Base-by-base conservation (phyloP, 2,113 vertebrate species). In the Hippoglossus stenolepis region DNA sequence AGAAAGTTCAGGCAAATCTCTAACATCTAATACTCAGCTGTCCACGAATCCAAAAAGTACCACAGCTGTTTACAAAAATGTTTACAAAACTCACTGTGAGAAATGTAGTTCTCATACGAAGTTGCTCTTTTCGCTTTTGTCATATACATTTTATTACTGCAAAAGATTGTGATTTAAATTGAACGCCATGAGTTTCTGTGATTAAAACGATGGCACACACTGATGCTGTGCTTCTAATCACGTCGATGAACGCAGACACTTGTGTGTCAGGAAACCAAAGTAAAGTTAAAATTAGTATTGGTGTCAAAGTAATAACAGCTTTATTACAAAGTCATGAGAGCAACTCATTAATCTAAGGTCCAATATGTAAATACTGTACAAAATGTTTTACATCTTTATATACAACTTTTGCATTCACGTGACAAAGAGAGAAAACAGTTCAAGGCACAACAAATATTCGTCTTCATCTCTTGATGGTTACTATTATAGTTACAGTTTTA, bases 1-100 rank as follows among this genome's bases (percentile, higher is more conserved):
- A 96, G 94, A 77, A 98, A 97, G 84, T 93, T 96, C 17, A 65
- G 96, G 92, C 96, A 96, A 83, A 96, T 97, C 93, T 98, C 96
- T 60, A 97, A 98, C 65, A 97, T 98, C 89, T 98, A 93, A 98
- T 43, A 3, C 74, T 87, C 49, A 68, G 31, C 57, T 62, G 73
- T 79, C 57, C 17, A 54, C 17, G 58, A n/a, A 24, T 65, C 63
- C 15, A 51, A 56, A 81, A 84, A 68, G 14, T 28, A 43, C 45
- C 45, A 82, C 49, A 73, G 76, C 77, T 89, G 92, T 94, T 93
- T 93, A 93, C 91, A 90, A 82, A 45, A 86, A 86, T 92, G 90
- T 94, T 93, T 87, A 89, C 86, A 91, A 82, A 68, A 80, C 59
- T 83, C 72, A 84, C 62, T 86, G 85, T 85, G 74, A 90, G 60